phyloP scores from a whole-genome alignment of 2,113 vertebrate genomes.

The Baryphthengus martii region DNA sequence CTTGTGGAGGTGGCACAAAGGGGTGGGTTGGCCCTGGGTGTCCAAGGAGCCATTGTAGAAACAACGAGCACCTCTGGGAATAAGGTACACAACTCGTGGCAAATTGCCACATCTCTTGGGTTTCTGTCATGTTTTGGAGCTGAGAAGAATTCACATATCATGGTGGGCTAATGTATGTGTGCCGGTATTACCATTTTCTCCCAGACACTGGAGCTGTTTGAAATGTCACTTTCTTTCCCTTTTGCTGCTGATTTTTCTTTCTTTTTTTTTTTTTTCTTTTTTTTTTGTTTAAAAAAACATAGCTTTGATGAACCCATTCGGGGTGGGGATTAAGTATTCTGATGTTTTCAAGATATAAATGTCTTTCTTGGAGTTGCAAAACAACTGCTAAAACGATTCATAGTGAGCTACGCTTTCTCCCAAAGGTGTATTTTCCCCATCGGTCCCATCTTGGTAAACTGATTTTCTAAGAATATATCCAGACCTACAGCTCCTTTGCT shows the following conservation, averaged over 20 bases:
- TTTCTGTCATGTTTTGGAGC: not conserved
- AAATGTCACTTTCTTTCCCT: not conserved
- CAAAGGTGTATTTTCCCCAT: not conserved
- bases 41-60: not conserved
- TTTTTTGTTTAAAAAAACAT: not conserved
- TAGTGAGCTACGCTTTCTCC: not conserved
- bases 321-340: rapidly evolving
- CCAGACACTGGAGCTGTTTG: not conserved
- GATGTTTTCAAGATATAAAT: not conserved
- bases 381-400: rapidly evolving
- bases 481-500: not conserved
- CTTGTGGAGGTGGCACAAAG: rapidly evolving
- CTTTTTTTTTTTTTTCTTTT: too few species aligned
- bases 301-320: not conserved
- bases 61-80: not conserved
- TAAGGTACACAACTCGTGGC: not conserved
- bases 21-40: not conserved
- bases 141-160: not conserved
- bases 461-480: not conserved
- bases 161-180: not conserved
- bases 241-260: not conserved
- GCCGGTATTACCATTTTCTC: not conserved
- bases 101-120: not conserved
- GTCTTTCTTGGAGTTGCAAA: not conserved
- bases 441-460: not conserved